Percentiles rank a stretch among this genome's conserved stretches.
phyloP scores from a whole-genome alignment of 2,797 vertebrate species.

The Rhabdomys pumilio region DNA sequence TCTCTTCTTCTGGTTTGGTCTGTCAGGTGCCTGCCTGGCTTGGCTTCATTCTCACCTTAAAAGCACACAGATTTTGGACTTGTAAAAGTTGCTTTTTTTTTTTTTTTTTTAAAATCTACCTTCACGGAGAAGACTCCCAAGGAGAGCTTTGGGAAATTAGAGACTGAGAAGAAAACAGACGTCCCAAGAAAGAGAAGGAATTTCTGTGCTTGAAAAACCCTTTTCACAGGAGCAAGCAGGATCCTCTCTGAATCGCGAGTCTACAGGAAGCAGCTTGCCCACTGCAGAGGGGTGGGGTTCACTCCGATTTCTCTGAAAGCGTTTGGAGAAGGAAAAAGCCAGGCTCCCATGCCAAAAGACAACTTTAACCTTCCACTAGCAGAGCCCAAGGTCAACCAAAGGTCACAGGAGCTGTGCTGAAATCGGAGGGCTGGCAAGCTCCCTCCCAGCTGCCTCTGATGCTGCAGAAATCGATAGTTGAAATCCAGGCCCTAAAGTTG shows the following conservation, averaged over 20 bases:
- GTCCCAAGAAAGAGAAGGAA: not conserved
- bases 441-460: not conserved
- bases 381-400: slow-evolving; percentile 73
- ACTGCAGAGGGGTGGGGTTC: slow-evolving; percentile 62
- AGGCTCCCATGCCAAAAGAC: slow-evolving; percentile 73
- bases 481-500: not conserved
- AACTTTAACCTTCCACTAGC: slow-evolving; percentile 82
- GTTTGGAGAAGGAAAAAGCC: slow-evolving; percentile 59
- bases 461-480: slow-evolving; percentile 29
- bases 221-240: slow-evolving; percentile 62
- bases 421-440: slow-evolving; percentile 41
- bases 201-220: not conserved
- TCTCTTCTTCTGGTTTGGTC: slow-evolving; percentile 46
- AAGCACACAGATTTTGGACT: not conserved
- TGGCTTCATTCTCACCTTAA: not conserved
- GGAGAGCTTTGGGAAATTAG: slow-evolving; percentile 32
- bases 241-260: slow-evolving; percentile 67
- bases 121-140: not conserved
- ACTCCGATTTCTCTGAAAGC: slow-evolving; percentile 81
- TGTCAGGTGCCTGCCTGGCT: not conserved
- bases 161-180: slow-evolving; percentile 26
- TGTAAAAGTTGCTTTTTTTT: not conserved
- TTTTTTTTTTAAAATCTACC: slow-evolving; percentile 9
- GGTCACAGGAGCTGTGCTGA: slow-evolving; percentile 8
- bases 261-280: slow-evolving; percentile 78